Base-by-base conservation (phyloP, 2,113 vertebrate genomes). In the Camelus bactrianus region DNA sequence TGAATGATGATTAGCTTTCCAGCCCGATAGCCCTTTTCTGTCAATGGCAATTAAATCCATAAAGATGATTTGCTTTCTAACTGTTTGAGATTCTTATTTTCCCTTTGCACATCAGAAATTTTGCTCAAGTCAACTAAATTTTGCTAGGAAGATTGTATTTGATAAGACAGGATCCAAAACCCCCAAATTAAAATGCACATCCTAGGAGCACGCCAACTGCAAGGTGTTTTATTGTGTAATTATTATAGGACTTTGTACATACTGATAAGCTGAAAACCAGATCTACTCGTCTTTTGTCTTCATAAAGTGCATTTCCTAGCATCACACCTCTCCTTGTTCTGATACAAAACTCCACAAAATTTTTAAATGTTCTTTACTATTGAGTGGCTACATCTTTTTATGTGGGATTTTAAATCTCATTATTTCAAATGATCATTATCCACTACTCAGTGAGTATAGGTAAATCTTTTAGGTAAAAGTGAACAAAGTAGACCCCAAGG, bases 21-120 rank as follows among this genome's bases (percentile, higher is more conserved):
- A 97, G 82, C 58, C 86, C 96, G 91, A 62, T 94, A 75, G 93
- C 65, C 94, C 93, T 96, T 96, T 84, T 77, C 96, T 95, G 94
- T 98, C 96, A 95, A 95, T 89, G 93, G 70, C 93, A 96, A 97
- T 98, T 98, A 97, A 97, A 96, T 77, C 89, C 94, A 81, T 86
- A 85, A 60, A 83, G 24, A 92, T 85, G 75, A 97, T 96, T 96
- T 97, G 72, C 73, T 97, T 92, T 96, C 70, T 94, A 85, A 87
- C 48, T 69, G 32, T 83, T 89, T 83, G 80, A 97, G 83, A 93
- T 77, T 94, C 93, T 96, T 89, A 5, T 97, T 94, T 95, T 90
- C 58, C 79, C 77, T 38, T n/a, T 69, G 52, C n/a, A 94, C 35
- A 90, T 94, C 75, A 94, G 89, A 93, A 67, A 56, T 95, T 92